These are phyloP conservation scores for Enteromius anoplus DNA, from an alignment of 2,797 vertebrate species.

Conservation along the genomic window DNA sequence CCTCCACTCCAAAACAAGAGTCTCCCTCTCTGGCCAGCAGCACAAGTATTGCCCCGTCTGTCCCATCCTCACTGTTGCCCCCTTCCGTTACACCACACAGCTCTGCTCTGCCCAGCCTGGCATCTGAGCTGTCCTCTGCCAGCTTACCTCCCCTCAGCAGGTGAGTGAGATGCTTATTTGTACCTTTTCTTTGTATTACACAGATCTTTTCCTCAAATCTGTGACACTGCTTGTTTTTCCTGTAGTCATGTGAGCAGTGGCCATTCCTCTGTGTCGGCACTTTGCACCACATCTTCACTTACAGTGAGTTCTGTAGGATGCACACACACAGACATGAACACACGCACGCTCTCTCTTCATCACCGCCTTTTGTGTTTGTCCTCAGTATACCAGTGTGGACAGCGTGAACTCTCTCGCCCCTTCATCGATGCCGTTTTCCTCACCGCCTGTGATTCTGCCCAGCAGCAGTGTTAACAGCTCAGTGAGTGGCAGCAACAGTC, in stretches of 20 bases:
- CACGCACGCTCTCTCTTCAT: neutral
- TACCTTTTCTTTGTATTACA: neutral
- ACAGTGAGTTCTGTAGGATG: slow-evolving; percentile 78
- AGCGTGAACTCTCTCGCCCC: slow-evolving; percentile 77
- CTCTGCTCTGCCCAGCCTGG: slow-evolving; percentile 80
- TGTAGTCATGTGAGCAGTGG: slow-evolving; percentile 82
- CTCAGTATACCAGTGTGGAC: slow-evolving; percentile 85
- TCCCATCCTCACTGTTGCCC: slow-evolving; percentile 79
- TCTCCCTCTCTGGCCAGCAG: slow-evolving; percentile 80
- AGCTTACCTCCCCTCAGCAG: slow-evolving; percentile 88
- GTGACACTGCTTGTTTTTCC: slow-evolving; percentile 62
- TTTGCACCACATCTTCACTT: slow-evolving; percentile 80
- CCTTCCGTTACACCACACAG: slow-evolving; percentile 78
- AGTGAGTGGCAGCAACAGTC: slow-evolving; percentile 65
- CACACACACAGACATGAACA: neutral
- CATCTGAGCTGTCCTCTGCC: slow-evolving; percentile 83
- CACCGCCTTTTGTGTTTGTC: slow-evolving; percentile 2
- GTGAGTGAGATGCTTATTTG: slow-evolving; percentile 66
- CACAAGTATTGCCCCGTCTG: slow-evolving; percentile 77
- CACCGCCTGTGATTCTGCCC: slow-evolving; percentile 66
- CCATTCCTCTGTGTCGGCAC: slow-evolving; percentile 83
- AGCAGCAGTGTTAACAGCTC: slow-evolving; percentile 66
- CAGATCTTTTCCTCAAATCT: neutral
- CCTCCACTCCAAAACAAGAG: slow-evolving; percentile 87
- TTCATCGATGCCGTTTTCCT: slow-evolving; percentile 75